A percentile compares a stretch with the other conserved stretches of the same genome.
phyloP scores from a whole-genome alignment of 2,113 vertebrate species.

The Sceloporus undulatus region DNA sequence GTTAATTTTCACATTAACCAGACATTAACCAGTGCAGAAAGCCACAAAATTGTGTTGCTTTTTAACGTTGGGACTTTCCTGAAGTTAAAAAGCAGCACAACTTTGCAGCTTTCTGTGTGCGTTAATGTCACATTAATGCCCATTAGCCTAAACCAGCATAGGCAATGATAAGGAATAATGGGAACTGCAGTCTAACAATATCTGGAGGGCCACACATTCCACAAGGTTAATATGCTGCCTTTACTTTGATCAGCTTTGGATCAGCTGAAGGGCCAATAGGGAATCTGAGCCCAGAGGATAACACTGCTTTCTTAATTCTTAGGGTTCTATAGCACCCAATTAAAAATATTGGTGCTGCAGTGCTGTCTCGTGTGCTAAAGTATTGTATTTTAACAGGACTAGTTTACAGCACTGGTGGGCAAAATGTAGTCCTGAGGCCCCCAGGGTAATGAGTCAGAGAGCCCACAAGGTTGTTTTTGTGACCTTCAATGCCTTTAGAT shows the following conservation, averaged over 20 bases:
- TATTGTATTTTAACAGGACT: background rate
- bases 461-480: too few relatives aligned
- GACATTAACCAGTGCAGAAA: too few relatives aligned
- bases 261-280: background rate
- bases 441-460: too few relatives aligned
- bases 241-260: background rate
- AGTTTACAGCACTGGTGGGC: background rate
- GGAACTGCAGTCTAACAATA: background rate
- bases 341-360: conserved; percentile 12
- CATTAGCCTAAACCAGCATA: background rate
- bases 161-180: background rate
- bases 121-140: too few relatives aligned
- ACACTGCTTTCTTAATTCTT: background rate
- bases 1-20: too few relatives aligned
- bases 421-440: too few relatives aligned
- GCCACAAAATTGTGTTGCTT: too few relatives aligned
- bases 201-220: background rate
- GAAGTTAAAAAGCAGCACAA: too few relatives aligned
- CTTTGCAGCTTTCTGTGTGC: too few relatives aligned
- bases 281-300: background rate
- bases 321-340: background rate
- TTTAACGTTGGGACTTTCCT: too few relatives aligned
- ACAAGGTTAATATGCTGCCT: background rate
- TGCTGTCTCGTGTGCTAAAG: background rate
- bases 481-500: too few relatives aligned